A percentile compares a stretch with the other conserved stretches of the same genome.
Conservation (phyloP, 2,113 vertebrate species). For the Gambusia affinis region DNA sequence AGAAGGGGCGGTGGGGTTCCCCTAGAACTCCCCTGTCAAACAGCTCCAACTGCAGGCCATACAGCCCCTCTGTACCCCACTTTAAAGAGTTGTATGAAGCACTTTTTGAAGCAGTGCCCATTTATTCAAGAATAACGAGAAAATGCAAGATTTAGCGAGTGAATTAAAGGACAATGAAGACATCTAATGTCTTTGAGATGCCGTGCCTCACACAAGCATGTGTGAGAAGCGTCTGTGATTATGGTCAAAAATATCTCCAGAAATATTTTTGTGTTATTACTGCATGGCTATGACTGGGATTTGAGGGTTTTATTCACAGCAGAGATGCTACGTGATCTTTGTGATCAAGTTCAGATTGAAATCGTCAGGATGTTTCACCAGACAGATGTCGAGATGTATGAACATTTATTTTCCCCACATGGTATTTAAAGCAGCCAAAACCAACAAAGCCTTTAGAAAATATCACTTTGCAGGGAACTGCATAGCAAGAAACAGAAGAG, state of each 20-base stretch:
- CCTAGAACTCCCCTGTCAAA: slow-evolving; percentile 56
- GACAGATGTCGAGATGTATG: no score
- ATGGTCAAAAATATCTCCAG: slow-evolving; percentile 31
- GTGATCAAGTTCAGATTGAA: neutral
- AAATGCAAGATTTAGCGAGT: slow-evolving; percentile 19
- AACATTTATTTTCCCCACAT: no score
- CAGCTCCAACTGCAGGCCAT: slow-evolving; percentile 50
- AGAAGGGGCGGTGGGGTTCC: slow-evolving; percentile 26
- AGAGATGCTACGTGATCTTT: neutral
- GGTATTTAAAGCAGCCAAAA: no score
- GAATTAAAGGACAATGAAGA: slow-evolving; percentile 18
- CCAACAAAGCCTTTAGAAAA: no score
- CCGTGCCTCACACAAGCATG: slow-evolving; percentile 25
- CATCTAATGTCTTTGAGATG: neutral
- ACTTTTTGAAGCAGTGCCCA: slow-evolving; percentile 11
- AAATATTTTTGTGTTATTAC: slow-evolving; percentile 33
- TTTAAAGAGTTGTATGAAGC: slow-evolving; percentile 36
- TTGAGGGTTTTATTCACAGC: slow-evolving; percentile 12
- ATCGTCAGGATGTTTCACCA: no score
- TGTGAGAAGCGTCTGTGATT: slow-evolving; percentile 21
- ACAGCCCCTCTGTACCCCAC: slow-evolving; percentile 51
- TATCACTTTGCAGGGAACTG: no score
- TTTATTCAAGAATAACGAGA: slow-evolving; percentile 43
- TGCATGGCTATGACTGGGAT: slow-evolving; percentile 10
- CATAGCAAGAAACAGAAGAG: no score